phyloP scores from a whole-genome alignment of 2,888 invertebrate genomes.

The Aphidius colemani region DNA sequence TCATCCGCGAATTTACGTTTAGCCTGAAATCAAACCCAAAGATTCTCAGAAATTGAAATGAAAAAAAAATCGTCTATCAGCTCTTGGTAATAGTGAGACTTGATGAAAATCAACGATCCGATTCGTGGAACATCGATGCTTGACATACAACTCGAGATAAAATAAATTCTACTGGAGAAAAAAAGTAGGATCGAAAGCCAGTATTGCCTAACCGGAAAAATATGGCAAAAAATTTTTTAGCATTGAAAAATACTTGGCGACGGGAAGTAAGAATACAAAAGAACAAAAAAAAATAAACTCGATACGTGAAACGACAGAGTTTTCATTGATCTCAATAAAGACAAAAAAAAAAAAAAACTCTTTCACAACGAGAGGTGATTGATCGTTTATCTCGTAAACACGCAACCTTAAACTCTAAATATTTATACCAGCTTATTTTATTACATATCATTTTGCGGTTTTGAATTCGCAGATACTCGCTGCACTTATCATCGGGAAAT shows the following conservation, averaged over 20 bases:
- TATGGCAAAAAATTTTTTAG: slow-evolving; percentile 13
- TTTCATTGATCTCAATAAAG: slow-evolving; percentile 35
- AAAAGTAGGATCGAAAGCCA: no score
- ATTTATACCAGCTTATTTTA: background rate
- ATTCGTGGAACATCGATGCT: no score
- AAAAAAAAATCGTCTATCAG: no score
- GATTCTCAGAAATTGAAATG: no score
- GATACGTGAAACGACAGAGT: slow-evolving; percentile 39
- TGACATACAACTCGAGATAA: no score
- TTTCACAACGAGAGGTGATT: slow-evolving; percentile 22
- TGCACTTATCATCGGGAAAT: background rate
- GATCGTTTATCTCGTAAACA: slow-evolving; percentile 35
- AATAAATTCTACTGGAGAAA: background rate
- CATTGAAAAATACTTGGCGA: slow-evolving; percentile 8
- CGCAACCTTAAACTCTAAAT: slow-evolving; percentile 16
- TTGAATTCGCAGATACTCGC: background rate
- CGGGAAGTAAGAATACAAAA: slow-evolving; percentile 9
- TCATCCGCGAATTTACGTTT: no score
- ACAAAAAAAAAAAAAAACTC: background rate
- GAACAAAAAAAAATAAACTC: slow-evolving; percentile 33
- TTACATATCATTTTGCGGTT: background rate
- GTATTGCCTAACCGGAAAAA: slow-evolving; percentile 4
- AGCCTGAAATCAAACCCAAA: no score
- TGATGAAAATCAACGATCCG: no score
- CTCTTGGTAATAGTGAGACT: no score